phyloP scores from a whole-genome alignment of 1,140 invertebrate genomes.

The Kradibia gibbosae region DNA sequence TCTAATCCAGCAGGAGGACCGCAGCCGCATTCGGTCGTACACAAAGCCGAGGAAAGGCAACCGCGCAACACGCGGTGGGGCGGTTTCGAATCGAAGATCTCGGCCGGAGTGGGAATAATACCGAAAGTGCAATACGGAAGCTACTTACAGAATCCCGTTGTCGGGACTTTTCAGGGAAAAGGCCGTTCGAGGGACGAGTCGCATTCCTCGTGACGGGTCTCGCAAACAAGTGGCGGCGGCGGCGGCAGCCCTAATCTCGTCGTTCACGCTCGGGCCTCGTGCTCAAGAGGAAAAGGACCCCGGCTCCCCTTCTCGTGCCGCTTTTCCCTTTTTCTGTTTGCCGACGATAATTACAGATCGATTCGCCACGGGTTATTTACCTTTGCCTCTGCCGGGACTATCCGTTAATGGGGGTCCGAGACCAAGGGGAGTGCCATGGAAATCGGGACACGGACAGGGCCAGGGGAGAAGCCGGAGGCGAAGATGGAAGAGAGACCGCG shows the following conservation, averaged over 20 bases:
- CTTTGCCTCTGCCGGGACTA: neutral
- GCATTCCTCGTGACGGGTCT: neutral
- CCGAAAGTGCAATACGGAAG: conserved; percentile 14
- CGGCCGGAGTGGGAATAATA: neutral
- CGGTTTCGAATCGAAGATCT: neutral
- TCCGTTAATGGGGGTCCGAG: too few species aligned
- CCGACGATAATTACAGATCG: conserved; percentile 4
- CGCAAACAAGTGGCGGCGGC: neutral
- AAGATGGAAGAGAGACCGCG: neutral
- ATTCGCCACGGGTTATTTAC: conserved; percentile 11
- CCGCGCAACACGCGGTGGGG: neutral
- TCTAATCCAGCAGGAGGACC: neutral
- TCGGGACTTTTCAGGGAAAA: neutral
- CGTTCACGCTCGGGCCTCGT: neutral
- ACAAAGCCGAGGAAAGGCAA: neutral
- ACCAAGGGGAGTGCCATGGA: too few species aligned
- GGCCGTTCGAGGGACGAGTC: neutral
- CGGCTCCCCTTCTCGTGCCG: neutral
- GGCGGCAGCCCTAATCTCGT: conserved; percentile 20
- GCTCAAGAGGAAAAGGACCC: neutral
- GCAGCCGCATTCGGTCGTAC: neutral
- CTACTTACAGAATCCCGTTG: neutral
- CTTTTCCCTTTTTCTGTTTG: neutral
- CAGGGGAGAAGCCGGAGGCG: too few species aligned
- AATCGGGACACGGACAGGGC: too few species aligned